Evolutionary conservation across 2,113 vertebrate species (phyloP).

Genomic region (Jaculus jaculus): DNA sequence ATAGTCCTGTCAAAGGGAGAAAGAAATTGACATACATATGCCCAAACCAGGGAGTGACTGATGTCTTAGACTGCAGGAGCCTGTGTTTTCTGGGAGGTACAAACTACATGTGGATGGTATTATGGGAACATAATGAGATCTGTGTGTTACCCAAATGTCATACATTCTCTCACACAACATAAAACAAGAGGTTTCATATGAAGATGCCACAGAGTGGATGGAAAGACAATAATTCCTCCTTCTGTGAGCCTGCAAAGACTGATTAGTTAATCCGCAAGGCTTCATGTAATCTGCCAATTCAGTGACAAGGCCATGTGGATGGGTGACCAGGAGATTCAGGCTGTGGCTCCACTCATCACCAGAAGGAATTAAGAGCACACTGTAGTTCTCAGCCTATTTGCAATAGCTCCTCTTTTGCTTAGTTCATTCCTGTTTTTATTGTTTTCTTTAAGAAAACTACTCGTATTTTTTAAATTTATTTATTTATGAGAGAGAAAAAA

Average conservation of each 20-base stretch:
- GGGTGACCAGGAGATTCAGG: conserved; percentile 36
- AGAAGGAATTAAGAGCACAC: background rate
- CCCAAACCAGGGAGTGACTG: background rate
- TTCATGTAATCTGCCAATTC: conserved; percentile 55
- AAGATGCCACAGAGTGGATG: conserved; percentile 13
- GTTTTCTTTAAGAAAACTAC: background rate
- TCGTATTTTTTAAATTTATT: too few species aligned
- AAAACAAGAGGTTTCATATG: conserved; percentile 54
- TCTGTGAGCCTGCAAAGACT: conserved; percentile 46
- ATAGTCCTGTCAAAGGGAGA: conserved; percentile 11
- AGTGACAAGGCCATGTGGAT: background rate
- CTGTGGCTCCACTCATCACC: background rate
- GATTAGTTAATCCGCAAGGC: conserved; percentile 62
- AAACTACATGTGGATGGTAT: conserved; percentile 26
- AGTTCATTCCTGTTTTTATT: background rate
- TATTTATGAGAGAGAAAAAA: too few species aligned
- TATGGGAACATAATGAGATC: conserved; percentile 41
- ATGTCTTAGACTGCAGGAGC: conserved; percentile 1
- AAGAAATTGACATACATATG: background rate
- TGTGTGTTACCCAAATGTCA: background rate
- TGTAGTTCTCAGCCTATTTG: background rate
- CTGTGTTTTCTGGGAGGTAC: background rate
- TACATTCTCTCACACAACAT: conserved; percentile 36
- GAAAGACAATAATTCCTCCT: conserved; percentile 53
- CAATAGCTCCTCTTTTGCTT: background rate